phyloP scores from a whole-genome alignment of 2,888 invertebrate genomes.

The Cantharis rufa region DNA sequence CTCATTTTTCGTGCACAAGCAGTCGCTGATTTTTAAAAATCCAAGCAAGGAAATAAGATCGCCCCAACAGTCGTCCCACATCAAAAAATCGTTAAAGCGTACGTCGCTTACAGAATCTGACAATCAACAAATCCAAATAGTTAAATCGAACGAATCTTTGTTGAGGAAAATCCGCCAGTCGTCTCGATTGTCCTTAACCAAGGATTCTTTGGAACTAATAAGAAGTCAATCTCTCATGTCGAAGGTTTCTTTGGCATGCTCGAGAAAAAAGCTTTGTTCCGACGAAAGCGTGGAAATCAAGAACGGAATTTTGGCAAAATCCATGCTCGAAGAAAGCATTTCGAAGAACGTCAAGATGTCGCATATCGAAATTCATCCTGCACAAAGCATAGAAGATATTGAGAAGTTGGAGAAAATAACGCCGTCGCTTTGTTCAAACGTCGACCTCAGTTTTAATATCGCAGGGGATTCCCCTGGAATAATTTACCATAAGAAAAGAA shows the following conservation, averaged over 20 bases:
- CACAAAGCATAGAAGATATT: background rate
- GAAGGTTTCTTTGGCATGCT: background rate
- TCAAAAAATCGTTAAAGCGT: background rate
- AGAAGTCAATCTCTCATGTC: constrained; percentile 18
- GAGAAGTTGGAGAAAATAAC: background rate
- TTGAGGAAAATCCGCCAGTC: background rate
- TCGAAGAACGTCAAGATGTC: constrained; percentile 35
- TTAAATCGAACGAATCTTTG: background rate
- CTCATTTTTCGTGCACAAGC: constrained; percentile 13
- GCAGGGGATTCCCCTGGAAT: background rate
- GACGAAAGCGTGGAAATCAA: constrained; percentile 21
- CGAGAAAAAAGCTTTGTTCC: background rate
- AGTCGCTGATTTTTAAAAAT: constrained; percentile 5
- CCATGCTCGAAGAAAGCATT: background rate
- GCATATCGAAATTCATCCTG: constrained; percentile 39
- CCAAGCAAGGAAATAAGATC: background rate
- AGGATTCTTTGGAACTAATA: constrained; percentile 30
- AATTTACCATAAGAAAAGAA: background rate
- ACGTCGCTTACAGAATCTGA: background rate
- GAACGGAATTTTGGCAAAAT: constrained; percentile 4
- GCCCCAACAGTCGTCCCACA: background rate
- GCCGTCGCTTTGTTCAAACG: background rate
- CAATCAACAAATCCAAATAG: background rate
- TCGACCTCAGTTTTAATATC: background rate
- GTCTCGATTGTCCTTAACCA: constrained; percentile 28